Evolutionary conservation across 2,113 vertebrate genomes (phyloP), one percentile per base, ranked within the genome.

Genomic region (Bujurquina vittata): DNA sequence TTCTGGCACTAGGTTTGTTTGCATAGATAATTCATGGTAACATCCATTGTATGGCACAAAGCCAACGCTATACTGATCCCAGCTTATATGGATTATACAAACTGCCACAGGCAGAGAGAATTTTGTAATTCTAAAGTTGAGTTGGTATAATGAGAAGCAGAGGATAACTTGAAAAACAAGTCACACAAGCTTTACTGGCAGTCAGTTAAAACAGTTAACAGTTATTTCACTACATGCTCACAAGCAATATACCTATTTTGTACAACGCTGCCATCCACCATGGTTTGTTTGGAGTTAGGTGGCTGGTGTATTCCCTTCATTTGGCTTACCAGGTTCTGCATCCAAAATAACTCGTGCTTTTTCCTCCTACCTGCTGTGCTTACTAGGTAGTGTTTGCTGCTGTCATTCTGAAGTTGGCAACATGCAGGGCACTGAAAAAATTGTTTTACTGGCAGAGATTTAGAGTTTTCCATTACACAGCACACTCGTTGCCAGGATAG

Each of bases 401-500:
- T 67, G 87, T 90, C 88, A 78, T 77, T 84, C 75, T 87, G 63
- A 91, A 86, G 81, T 59, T 75, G 77, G 89, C 82, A 88, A 87
- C 90, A 88, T 40, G 88, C 89, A 84, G 87, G 69, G 90, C 35
- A 52, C 85, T 89, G 85, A n/a, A n/a, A 91, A 90, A 95, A 90
- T 81, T 87, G 90, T 94, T 94, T 95, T 93, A 91, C 92, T 93
- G 93, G 91, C 91, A 93, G 89, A 93, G 93, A 93, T 87, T 90
- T 88, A 83, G 60, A 79, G 92, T 94, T 95, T 95, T 95, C 94
- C 93, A 93, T 95, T 94, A 94, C 93, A 85, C 91, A 89, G 92
- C 54, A 52, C 75, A 55, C 22, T 33, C 80, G 78, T 77, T 87
- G 69, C 85, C 85, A 55, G 63, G 55, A 74, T 15, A 56, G 58